Conservation (phyloP, 2,888 invertebrate genomes). For the Cantharis lateralis region DNA sequence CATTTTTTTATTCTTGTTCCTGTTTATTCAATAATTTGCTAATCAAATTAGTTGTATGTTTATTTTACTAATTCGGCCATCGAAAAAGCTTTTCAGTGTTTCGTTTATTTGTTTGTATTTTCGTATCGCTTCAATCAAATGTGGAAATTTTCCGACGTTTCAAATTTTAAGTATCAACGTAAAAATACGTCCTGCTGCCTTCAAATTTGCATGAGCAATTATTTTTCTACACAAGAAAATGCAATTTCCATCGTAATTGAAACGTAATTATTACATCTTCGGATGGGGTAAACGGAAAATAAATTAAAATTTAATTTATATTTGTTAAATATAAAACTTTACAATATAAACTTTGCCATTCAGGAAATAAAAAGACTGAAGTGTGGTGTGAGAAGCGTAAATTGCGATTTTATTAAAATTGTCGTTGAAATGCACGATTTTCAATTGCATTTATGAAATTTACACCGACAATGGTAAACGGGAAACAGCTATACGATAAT, state of each 20-base stretch:
- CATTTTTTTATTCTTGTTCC: not conserved
- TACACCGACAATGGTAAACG: not conserved
- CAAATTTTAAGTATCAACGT: not conserved
- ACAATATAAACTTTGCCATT: not conserved
- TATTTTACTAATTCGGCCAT: not conserved
- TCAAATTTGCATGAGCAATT: not conserved
- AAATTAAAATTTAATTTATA: not conserved
- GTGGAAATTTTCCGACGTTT: not conserved
- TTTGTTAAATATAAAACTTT: not conserved
- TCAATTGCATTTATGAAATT: constrained; percentile 17
- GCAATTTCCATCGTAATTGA: not conserved
- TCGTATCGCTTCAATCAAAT: not conserved
- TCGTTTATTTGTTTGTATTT: not conserved
- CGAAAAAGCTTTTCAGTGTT: not conserved
- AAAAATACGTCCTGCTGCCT: not conserved
- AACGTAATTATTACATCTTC: not conserved
- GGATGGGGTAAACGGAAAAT: not conserved
- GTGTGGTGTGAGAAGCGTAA: constrained; percentile 14
- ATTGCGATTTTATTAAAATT: constrained; percentile 24
- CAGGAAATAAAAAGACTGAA: not conserved
- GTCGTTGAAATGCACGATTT: constrained; percentile 9
- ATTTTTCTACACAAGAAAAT: not conserved
- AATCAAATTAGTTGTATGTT: not conserved
- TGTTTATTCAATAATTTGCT: not conserved
- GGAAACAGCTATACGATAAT: not conserved